Evolutionary conservation across 2,113 vertebrate genomes (phyloP), one percentile per base, ranked within the genome.

Genomic region (Platysternon megacephalum): DNA sequence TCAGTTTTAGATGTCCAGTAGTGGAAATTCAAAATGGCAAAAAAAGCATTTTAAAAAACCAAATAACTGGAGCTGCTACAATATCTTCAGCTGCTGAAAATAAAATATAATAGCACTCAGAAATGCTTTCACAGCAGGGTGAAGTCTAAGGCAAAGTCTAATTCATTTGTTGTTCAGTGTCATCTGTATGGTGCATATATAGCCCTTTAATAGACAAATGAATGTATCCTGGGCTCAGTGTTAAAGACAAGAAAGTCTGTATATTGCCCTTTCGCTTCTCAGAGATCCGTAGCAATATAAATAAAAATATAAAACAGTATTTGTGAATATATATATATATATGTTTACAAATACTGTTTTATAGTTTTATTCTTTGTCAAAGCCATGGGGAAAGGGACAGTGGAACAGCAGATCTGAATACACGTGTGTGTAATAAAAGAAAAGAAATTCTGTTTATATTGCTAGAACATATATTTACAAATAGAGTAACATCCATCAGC

Each of bases 311-410:
- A n/a, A n/a, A n/a, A n/a, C n/a, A n/a, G n/a, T n/a, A n/a, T n/a
- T n/a, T 76, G 42, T 84, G 56, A 28, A 26, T 84, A 72, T 56
- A 26, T 56, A 26, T 52, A 11, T 74, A 48, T 78, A 79, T 22
- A 29, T 88, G 49, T n/a, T 11, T n/a, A 65, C n/a, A 74, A 39
- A 85, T 46, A 53, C 42, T 46, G 22, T 13, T 78, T 94, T 91
- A 92, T 92, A 91, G 79, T 53, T 74, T 86, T 65, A 87, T 85
- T 87, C 79, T 89, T 94, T 96, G 88, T 95, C 88, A 94, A 91
- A 82, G 81, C 39, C 26, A 49, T 29, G 53, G 8, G 35, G 65
- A 90, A 78, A 93, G 91, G 88, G 83, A 94, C 78, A 91, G 21
- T 51, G 94, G 93, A 96, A 93, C 29, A 93, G 28, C 78, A 94